These are phyloP conservation scores for Sigmodon hispidus DNA, from an alignment of 2,113 vertebrate genomes.

Conservation along the genomic window DNA sequence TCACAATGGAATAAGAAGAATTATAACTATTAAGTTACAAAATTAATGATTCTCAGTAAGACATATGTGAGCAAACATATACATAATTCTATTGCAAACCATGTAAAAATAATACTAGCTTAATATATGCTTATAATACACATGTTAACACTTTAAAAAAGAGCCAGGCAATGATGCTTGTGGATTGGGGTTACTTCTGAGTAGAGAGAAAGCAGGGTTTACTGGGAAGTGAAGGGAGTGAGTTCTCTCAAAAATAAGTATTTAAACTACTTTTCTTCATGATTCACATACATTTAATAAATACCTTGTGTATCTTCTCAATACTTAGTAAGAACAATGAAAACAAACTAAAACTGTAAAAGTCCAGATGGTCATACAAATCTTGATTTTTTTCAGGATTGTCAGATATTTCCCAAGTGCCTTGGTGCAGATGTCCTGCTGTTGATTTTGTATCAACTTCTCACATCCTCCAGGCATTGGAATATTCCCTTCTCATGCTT, in stretches of 20 bases:
- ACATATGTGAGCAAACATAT: neutral
- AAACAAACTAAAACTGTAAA: conserved; percentile 2
- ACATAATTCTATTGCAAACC: neutral
- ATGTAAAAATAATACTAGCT: neutral
- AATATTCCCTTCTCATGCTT: neutral
- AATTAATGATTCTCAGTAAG: neutral
- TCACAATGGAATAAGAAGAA: neutral
- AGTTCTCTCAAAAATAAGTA: neutral
- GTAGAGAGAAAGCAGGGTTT: neutral
- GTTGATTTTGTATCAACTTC: neutral
- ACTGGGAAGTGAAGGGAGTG: neutral
- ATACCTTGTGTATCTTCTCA: neutral
- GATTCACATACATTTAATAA: neutral
- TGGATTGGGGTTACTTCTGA: neutral
- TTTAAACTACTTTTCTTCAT: neutral
- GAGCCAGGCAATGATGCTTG: neutral
- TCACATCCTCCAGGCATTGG: neutral
- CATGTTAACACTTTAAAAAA: neutral
- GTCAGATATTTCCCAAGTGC: neutral
- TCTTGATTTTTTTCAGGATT: neutral
- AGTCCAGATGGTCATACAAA: neutral
- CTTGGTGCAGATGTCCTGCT: neutral
- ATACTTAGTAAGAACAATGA: neutral
- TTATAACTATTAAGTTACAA: neutral
- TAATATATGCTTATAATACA: neutral